These are phyloP conservation scores for Octonoba sinensis DNA, from an alignment of 2,888 invertebrate genomes.

Conservation along the genomic window DNA sequence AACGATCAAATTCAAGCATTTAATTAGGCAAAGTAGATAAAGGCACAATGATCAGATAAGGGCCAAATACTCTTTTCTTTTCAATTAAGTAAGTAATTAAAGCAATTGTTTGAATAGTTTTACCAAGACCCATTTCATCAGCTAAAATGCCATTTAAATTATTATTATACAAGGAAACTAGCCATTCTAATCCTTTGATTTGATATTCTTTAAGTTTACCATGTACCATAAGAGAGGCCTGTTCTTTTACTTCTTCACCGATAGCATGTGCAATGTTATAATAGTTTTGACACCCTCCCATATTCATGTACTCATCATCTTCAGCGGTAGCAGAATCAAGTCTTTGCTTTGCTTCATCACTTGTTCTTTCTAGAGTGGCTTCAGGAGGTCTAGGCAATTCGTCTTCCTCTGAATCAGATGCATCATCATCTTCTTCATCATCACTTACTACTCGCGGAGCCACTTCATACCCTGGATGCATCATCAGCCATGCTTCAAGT, in stretches of 20 bases:
- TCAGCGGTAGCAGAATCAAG: slow-evolving; percentile 78
- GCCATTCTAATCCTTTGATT: slow-evolving; percentile 92
- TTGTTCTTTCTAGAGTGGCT: slow-evolving; percentile 63
- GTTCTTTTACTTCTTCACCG: slow-evolving; percentile 92
- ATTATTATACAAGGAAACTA: slow-evolving; percentile 98
- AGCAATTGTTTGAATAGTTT: slow-evolving; percentile 97
- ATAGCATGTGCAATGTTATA: slow-evolving; percentile 96
- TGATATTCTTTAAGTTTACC: slow-evolving; percentile 97
- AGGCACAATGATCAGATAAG: slow-evolving; percentile 97
- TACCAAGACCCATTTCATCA: slow-evolving; percentile 99
- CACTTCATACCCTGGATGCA: slow-evolving; percentile 95
- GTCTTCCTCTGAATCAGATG: slow-evolving; percentile 68
- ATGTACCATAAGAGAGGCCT: slow-evolving; percentile 93
- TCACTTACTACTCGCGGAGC: slow-evolving; percentile 74
- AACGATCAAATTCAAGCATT: slow-evolving; percentile 98
- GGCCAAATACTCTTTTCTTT: slow-evolving; percentile 96
- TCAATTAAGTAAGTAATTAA: slow-evolving; percentile 98
- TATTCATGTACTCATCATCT: slow-evolving; percentile 89
- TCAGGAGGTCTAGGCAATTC: slow-evolving; percentile 40
- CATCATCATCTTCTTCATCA: slow-evolving; percentile 70
- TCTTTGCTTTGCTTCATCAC: slow-evolving; percentile 80
- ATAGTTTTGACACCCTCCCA: slow-evolving; percentile 90
- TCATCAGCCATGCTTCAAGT: slow-evolving; percentile 86
- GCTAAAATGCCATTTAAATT: slow-evolving; percentile 98
- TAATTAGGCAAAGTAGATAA: slow-evolving; percentile 99